Percentiles rank a stretch among this genome's conserved stretches.
Conservation (phyloP, 2,113 vertebrate genomes). For the human region DNA sequence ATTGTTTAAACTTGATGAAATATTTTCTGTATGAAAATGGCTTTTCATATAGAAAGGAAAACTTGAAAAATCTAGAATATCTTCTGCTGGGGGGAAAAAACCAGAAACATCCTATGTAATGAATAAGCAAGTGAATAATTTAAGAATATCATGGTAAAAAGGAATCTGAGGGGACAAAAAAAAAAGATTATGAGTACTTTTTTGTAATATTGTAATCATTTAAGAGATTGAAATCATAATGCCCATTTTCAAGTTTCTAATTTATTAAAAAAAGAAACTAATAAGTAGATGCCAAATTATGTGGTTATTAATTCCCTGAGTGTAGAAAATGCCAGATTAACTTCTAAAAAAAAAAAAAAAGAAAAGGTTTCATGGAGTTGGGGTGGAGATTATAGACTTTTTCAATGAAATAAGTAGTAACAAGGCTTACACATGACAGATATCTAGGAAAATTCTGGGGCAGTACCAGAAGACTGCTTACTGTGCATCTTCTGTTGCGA, state of each 20-base stretch:
- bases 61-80: conserved; percentile 25
- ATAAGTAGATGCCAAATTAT: neutral
- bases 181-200: neutral
- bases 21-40: neutral
- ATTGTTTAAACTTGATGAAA: conserved; percentile 6
- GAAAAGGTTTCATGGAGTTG: neutral
- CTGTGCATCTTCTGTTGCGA: neutral
- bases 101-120: neutral
- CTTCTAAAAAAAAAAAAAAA: neutral
- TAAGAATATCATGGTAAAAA: neutral
- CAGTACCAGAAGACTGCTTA: neutral
- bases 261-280: conserved; percentile 9
- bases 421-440: neutral
- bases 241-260: neutral
- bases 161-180: too few species aligned
- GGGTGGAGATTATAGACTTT: neutral
- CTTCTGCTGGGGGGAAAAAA: neutral
- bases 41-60: neutral
- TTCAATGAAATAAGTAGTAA: neutral
- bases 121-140: neutral
- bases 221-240: neutral
- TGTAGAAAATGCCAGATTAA: neutral
- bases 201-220: neutral
- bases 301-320: neutral
- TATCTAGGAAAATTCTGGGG: neutral